Base-by-base conservation (phyloP, 92 coral and sea anemone species). In the Muricea muricata region DNA sequence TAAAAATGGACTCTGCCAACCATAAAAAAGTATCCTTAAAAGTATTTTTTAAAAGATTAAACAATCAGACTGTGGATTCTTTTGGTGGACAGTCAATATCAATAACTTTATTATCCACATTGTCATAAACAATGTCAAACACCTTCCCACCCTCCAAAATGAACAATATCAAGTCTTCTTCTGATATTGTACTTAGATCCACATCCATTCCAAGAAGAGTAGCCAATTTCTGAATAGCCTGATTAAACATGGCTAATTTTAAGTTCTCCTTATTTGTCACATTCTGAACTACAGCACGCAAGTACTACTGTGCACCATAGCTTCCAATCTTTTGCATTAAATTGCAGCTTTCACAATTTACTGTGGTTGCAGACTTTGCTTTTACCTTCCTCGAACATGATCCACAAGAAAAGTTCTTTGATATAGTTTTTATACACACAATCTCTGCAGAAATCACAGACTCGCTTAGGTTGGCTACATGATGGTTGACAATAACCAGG, bases 321-420 rank as follows among this genome's bases (percentile, higher is more conserved):
- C 78, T 65, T 46, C 75, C 60, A 57, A 76, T 71, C 76, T 70
- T 84, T 78, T 82, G 90, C 91, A 87, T 90, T 69, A 87, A 52
- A 82, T 78, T 90, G 78, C 91, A 87, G 86, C 91, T 86, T 83
- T 80, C 85, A 71, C 91, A 90, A 23, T 55, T 90, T 65, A 81
- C 91, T 39, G 87, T 87, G 13, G 75, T 82, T 24, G 50, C 76
- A 65, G 56, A 80, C 73, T 86, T 82, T 50, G 84, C 39, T 34
- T 84, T 73, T 57, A 75, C 85, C 82, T 76, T 73, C 75, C 71
- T 86, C 56, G 78, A 71, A 80, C 90, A 82, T 55, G 85, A 81
- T 42, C 34, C 46, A 40, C 93, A 82, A 18, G 85, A 81, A 77
- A 90, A 85, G 45, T 33, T 86, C 71, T 90, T 90, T 20, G 87